These are phyloP conservation scores for Leiothrix lutea DNA, from an alignment of 2,113 vertebrate genomes.

Conservation along the genomic window DNA sequence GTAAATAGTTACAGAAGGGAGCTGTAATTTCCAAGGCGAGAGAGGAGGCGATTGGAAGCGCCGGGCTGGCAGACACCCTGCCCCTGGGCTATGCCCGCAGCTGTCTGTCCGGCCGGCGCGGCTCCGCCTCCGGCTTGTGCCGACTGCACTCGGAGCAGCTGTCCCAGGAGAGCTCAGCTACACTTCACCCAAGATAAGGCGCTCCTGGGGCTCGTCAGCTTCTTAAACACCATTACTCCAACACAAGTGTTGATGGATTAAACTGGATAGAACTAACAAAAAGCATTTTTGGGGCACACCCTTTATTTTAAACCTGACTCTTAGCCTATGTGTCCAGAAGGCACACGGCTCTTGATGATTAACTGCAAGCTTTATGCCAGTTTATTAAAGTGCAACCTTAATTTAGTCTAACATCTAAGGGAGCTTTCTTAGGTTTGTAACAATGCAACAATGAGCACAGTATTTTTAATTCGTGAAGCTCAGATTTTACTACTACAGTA, in stretches of 20 bases:
- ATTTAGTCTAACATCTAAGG: constrained; percentile 31
- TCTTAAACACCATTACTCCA: background rate
- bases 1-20: background rate
- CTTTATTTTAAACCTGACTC: constrained; percentile 18
- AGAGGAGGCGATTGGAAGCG: background rate
- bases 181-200: background rate
- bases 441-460: background rate
- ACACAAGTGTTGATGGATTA: background rate
- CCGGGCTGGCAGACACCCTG: background rate
- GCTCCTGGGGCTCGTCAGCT: background rate
- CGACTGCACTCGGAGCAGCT: background rate
- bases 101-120: background rate
- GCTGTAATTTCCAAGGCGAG: background rate
- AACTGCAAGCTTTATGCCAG: constrained; percentile 31
- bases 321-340: constrained; percentile 16
- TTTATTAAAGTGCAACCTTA: constrained; percentile 37
- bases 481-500: constrained; percentile 28
- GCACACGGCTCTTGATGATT: background rate
- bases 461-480: constrained; percentile 31
- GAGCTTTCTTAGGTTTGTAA: background rate
- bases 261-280: background rate
- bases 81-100: background rate
- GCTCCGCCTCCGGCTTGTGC: background rate
- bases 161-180: background rate
- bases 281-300: background rate